Conservation (phyloP, 2,888 invertebrate genomes). For the Sabatieria punctata region DNA sequence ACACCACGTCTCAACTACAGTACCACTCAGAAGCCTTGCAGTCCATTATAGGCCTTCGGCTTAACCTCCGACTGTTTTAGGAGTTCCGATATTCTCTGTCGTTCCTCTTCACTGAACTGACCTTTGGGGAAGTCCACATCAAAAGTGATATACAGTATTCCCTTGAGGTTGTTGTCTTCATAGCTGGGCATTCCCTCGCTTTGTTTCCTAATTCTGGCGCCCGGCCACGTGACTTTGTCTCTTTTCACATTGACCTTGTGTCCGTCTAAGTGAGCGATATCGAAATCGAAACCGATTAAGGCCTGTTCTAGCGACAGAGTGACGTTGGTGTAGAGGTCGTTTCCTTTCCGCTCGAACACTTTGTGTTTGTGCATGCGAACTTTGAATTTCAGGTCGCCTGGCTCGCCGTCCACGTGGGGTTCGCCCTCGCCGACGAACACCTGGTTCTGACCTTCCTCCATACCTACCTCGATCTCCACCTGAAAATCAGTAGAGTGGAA, state of each 20-base stretch:
- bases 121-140: constrained; percentile 94
- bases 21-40: constrained; percentile 44
- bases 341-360: constrained; percentile 65
- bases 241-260: constrained; percentile 52
- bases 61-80: constrained; percentile 42
- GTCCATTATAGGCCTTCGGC: constrained; percentile 75
- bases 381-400: constrained; percentile 81
- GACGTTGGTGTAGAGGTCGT: constrained; percentile 93
- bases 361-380: constrained; percentile 39
- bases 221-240: constrained; percentile 83
- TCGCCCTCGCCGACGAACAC: constrained; percentile 46
- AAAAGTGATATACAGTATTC: constrained; percentile 83
- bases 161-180: constrained; percentile 84
- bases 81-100: constrained; percentile 17
- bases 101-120: constrained; percentile 58
- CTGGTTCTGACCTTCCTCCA: constrained; percentile 26
- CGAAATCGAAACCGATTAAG: constrained; percentile 62
- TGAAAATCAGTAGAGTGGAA: no score
- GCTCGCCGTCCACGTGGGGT: constrained; percentile 94
- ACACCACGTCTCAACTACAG: no score
- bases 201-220: constrained; percentile 87
- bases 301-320: constrained; percentile 52
- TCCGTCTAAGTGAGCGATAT: constrained; percentile 79
- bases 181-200: constrained; percentile 98
- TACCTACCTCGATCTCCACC: constrained; percentile 30